Percentiles rank a stretch among this genome's conserved stretches.
Evolutionary conservation across 2,113 vertebrate genomes (phyloP).

Genomic region (Ptyas mucosa): DNA sequence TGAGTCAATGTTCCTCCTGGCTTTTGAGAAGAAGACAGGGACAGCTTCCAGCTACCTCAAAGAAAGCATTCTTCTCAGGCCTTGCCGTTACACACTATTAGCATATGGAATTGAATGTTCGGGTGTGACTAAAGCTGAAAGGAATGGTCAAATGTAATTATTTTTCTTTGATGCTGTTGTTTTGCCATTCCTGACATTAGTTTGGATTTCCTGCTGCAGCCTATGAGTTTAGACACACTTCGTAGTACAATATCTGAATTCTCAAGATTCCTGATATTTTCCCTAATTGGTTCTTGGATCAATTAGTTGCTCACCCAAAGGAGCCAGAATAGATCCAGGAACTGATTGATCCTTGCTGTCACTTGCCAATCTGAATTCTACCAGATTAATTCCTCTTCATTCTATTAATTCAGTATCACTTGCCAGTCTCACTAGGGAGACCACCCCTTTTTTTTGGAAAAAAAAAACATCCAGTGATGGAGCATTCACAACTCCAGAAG

Average conservation of each 20-base stretch:
- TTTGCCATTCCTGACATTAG: not conserved
- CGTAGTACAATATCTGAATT: not conserved
- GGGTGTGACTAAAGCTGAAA: not conserved
- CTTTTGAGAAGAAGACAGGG: not conserved
- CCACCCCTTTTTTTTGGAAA: not conserved
- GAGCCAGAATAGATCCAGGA: not conserved
- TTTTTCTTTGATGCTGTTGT: not conserved
- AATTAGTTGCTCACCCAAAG: not conserved
- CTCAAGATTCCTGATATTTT: not conserved
- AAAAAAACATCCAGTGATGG: no score
- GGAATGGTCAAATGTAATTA: not conserved
- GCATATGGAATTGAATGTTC: not conserved
- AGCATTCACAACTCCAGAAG: no score
- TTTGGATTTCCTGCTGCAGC: not conserved
- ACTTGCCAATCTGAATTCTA: not conserved
- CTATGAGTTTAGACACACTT: not conserved
- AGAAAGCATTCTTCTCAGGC: not conserved
- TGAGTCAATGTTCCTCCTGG: not conserved
- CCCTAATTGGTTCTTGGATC: not conserved
- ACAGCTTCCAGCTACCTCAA: not conserved
- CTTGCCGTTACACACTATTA: not conserved
- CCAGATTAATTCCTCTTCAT: not conserved
- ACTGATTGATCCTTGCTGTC: not conserved
- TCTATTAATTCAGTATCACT: not conserved
- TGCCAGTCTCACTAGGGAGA: not conserved